These are phyloP conservation scores for Chrysolina haemoptera DNA, from an alignment of 2,888 invertebrate species.

Conservation along the genomic window DNA sequence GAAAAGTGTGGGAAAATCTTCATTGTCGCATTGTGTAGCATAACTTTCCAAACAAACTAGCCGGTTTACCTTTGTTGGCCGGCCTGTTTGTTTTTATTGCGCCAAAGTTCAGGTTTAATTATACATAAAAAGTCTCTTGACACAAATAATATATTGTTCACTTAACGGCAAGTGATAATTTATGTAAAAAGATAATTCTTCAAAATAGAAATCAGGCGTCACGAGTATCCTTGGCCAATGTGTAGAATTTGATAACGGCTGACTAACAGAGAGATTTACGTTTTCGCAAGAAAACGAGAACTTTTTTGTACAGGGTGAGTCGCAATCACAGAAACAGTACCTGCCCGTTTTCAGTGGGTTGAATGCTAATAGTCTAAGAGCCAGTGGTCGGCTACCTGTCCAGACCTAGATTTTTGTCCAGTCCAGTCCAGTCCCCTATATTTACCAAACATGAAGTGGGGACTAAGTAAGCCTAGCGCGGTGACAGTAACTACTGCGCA, in stretches of 20 bases:
- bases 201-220: slow-evolving; percentile 28
- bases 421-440: too few species aligned
- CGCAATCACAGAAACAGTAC: background rate
- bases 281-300: background rate
- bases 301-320: background rate
- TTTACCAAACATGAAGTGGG: too few species aligned
- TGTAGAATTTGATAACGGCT: slow-evolving; percentile 20
- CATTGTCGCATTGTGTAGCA: background rate
- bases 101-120: slow-evolving; percentile 20
- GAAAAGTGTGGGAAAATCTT: slow-evolving; percentile 12
- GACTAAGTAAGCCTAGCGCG: too few species aligned
- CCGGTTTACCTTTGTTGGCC: slow-evolving; percentile 22
- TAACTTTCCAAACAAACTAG: slow-evolving; percentile 2
- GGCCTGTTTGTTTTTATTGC: slow-evolving; percentile 18
- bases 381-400: too few species aligned
- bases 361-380: too few species aligned
- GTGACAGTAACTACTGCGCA: too few species aligned
- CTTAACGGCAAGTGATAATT: slow-evolving; percentile 32
- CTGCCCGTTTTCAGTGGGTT: too few species aligned
- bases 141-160: slow-evolving; percentile 33
- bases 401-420: too few species aligned
- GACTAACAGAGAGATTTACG: slow-evolving; percentile 6
- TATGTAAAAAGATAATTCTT: slow-evolving; percentile 33
- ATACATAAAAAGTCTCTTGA: slow-evolving; percentile 30
- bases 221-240: slow-evolving; percentile 33